Evolutionary conservation across 2,113 vertebrate genomes (phyloP).

Genomic region (Gavia stellata): DNA sequence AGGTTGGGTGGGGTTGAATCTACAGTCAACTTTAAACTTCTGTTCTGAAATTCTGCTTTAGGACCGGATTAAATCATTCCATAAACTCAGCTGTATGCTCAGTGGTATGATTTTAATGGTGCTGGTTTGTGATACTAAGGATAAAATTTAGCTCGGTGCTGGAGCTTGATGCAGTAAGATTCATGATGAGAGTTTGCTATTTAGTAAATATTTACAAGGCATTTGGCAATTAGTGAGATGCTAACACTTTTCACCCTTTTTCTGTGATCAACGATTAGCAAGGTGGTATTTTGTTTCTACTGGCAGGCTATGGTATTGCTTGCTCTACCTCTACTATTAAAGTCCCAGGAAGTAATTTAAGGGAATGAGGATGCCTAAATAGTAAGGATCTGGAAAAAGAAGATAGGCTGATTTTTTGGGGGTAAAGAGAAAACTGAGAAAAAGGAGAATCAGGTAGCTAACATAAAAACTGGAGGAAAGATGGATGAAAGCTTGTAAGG

Average conservation of each 20-base stretch:
- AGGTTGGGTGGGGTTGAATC: background rate
- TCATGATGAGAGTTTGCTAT: background rate
- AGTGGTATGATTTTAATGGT: background rate
- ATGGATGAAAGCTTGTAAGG: background rate
- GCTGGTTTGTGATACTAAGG: background rate
- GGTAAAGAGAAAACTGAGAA: background rate
- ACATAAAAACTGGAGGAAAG: background rate
- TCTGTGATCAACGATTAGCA: background rate
- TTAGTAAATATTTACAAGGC: background rate
- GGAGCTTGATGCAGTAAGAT: background rate
- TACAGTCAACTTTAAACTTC: background rate
- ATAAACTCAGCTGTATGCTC: background rate
- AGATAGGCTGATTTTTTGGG: background rate
- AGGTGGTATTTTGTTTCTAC: background rate
- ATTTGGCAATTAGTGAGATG: background rate
- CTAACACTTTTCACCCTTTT: background rate
- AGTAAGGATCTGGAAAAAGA: background rate
- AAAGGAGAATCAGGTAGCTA: background rate
- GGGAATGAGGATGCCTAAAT: background rate
- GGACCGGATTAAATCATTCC: background rate
- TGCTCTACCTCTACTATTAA: background rate
- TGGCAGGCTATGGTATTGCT: background rate
- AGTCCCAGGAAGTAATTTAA: background rate
- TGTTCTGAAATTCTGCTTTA: background rate
- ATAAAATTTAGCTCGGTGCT: background rate